Evolutionary conservation across 1,140 invertebrate species (phyloP).

Genomic region (Caerostris darwini): DNA sequence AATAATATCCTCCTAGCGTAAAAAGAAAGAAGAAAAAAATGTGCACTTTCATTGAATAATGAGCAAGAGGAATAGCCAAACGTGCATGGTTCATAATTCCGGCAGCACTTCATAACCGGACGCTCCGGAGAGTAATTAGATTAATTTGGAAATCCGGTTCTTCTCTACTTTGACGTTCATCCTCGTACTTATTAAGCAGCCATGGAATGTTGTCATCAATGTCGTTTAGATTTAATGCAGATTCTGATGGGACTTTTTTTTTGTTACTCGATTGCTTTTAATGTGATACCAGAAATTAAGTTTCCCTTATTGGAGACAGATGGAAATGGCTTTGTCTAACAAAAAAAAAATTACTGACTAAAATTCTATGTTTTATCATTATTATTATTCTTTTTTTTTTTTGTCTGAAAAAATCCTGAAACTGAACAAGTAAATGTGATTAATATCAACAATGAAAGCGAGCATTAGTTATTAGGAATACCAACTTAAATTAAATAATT

Average conservation of each 20-base stretch:
- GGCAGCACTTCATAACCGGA: slow-evolving; percentile 62
- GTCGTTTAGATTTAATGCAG: slow-evolving; percentile 35
- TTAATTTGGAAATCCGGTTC: slow-evolving; percentile 75
- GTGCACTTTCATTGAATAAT: slow-evolving; percentile 44
- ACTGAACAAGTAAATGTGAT: too few relatives aligned
- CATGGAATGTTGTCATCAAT: slow-evolving; percentile 40
- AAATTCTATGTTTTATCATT: too few relatives aligned
- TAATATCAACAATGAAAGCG: too few relatives aligned
- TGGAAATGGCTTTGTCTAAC: too few relatives aligned
- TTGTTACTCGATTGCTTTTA: too few relatives aligned
- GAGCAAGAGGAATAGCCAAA: not conserved
- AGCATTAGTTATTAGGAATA: too few relatives aligned
- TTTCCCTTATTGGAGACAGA: too few relatives aligned
- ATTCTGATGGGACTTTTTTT: not conserved
- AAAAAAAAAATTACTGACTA: too few relatives aligned
- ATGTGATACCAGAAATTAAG: too few relatives aligned
- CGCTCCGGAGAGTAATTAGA: slow-evolving; percentile 65
- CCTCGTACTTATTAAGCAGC: slow-evolving; percentile 39
- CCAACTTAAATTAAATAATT: too few relatives aligned
- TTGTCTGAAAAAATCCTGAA: too few relatives aligned
- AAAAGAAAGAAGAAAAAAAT: not conserved
- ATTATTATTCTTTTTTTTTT: too few relatives aligned
- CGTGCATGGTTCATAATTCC: slow-evolving; percentile 18
- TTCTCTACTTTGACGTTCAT: slow-evolving; percentile 14
- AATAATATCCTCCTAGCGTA: not conserved